Conservation (phyloP, 2,113 vertebrate genomes). For the Rana temporaria region DNA sequence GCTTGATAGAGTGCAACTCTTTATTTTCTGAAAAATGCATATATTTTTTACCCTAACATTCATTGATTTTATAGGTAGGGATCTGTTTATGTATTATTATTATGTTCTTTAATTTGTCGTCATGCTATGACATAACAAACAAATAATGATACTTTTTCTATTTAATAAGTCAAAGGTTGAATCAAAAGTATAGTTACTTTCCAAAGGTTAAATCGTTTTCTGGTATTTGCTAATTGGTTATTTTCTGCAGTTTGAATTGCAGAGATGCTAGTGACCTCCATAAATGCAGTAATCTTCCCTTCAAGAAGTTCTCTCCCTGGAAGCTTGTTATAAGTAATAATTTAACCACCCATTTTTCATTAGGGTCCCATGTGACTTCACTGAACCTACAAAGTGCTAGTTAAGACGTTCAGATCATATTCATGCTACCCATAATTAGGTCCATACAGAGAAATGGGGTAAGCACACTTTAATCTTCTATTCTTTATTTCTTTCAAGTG, state of each 20-base stretch:
- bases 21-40: too few species aligned
- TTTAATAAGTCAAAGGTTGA: not conserved
- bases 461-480: slow-evolving; percentile 44
- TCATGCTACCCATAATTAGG: slow-evolving; percentile 28
- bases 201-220: slow-evolving; percentile 1
- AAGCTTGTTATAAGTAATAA: slow-evolving; percentile 1
- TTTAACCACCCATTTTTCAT: slow-evolving; percentile 18
- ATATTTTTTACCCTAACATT: too few species aligned
- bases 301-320: not conserved
- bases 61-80: too few species aligned
- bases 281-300: not conserved
- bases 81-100: too few species aligned
- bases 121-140: too few species aligned
- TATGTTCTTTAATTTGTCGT: too few species aligned
- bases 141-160: too few species aligned
- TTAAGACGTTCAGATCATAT: slow-evolving; percentile 39
- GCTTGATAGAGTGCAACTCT: too few species aligned
- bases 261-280: not conserved
- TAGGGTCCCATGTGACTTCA: slow-evolving; percentile 42
- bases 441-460: slow-evolving; percentile 35
- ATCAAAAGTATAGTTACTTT: not conserved
- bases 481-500: slow-evolving; percentile 45
- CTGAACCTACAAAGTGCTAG: slow-evolving; percentile 31
- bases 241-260: not conserved
- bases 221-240: not conserved